Conservation (phyloP, 1,140 invertebrate genomes). For the Saccostrea glomerata region DNA sequence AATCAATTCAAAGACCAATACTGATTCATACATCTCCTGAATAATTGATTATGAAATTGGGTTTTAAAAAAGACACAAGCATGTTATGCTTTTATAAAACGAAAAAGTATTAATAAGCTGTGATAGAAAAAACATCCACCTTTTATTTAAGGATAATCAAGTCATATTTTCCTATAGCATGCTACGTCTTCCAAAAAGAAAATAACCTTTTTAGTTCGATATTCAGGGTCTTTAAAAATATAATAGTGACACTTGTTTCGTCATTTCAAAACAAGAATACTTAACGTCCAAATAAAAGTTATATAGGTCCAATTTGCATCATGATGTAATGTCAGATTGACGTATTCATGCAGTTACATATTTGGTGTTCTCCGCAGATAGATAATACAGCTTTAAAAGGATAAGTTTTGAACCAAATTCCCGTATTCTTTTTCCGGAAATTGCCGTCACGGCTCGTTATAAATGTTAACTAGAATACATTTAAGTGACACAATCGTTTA, state of each 20-base stretch:
- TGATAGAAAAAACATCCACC: background rate
- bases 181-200: too few relatives aligned
- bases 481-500: background rate
- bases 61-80: background rate
- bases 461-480: constrained; percentile 5
- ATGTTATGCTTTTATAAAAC: background rate
- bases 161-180: too few relatives aligned
- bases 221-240: background rate
- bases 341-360: background rate
- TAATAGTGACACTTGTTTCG: background rate
- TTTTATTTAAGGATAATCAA: background rate
- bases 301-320: background rate
- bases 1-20: constrained; percentile 5
- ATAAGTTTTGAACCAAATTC: background rate
- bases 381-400: background rate
- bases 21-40: constrained; percentile 1
- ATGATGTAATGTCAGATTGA: background rate
- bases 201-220: background rate
- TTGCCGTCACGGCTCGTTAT: background rate
- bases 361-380: background rate
- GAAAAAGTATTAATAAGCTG: background rate
- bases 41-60: background rate
- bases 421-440: background rate
- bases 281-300: background rate
- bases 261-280: background rate